Evolutionary conservation across 2,797 vertebrate species (phyloP).

Genomic region (Phaenicophaeus curvirostris): DNA sequence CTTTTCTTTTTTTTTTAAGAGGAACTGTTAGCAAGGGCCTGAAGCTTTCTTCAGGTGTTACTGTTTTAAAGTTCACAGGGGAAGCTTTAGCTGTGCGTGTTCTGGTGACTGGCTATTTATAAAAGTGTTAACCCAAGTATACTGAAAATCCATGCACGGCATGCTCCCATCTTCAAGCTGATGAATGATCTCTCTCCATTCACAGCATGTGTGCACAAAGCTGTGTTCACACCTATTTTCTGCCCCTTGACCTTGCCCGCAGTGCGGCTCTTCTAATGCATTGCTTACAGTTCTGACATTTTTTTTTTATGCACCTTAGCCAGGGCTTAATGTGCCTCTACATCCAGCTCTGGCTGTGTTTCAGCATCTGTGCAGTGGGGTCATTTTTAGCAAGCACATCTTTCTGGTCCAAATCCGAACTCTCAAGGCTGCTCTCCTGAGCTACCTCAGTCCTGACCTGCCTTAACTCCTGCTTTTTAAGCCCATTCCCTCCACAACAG

Average conservation of each 20-base stretch:
- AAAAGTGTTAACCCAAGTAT: background rate
- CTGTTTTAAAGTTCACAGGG: background rate
- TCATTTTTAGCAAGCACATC: background rate
- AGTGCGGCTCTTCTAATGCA: background rate
- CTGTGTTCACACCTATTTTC: background rate
- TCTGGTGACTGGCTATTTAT: background rate
- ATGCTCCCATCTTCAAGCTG: background rate
- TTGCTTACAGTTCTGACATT: background rate
- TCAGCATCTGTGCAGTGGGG: background rate
- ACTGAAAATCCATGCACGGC: background rate
- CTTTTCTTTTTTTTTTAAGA: background rate
- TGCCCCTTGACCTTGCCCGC: background rate
- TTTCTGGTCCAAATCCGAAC: background rate
- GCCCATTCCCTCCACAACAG: background rate
- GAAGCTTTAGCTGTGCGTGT: background rate
- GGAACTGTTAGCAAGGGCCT: background rate
- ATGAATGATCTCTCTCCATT: background rate
- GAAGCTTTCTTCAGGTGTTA: background rate
- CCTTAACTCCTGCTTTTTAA: background rate
- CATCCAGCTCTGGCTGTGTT: background rate
- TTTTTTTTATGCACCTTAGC: background rate
- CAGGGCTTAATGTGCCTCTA: background rate
- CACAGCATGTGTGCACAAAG: background rate
- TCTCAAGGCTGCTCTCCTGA: background rate
- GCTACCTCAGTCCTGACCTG: background rate